Base-by-base conservation (phyloP, 2,797 vertebrate genomes). In the Anguilla marmorata region DNA sequence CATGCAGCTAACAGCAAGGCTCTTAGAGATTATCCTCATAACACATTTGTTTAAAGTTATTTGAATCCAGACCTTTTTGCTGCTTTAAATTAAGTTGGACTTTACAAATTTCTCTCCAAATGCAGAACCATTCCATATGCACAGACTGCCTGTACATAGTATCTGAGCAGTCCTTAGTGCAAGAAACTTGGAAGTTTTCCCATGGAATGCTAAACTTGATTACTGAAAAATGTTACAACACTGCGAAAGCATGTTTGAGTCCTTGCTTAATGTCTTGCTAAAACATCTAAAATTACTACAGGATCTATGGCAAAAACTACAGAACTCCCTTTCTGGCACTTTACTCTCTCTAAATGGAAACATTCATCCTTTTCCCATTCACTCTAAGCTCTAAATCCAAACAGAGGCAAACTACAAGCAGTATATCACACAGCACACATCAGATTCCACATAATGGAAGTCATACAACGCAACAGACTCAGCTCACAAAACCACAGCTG, bases 181-280 rank as follows among this genome's bases (percentile, higher is more conserved):
- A 48, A 79, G 56, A 27, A 79, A 58, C 83, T 45, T 84, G 9
- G 41, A 12, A 11, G 37, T 54, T 63, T 50, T 76, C 33, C n/a
- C n/a, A 58, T 33, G 33, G 37, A 21, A 16, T 37, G 30, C 50
- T 33, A 11, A 8, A 74, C 19, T n/a, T 27, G 0, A 88, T 37
- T 37, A 86, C 66, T 88, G 60, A 72, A 87, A 86, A 88, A 86
- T 84, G 80, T 89, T 90, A 79, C 89, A 87, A 74, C 24, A 88
- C 89, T 89, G 89, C 90, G 88, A 79, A 74, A 33, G 72, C 19
- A 37, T 37, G 72, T 66, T 66, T 66, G 4, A 66, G 24, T 66
- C 63, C 63, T 5, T 66, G 21, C n/a, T 27, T 66, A 24, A n/a
- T 66, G 63, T 66, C n/a, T 30, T 33, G 30, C 3, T 12, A 33